Percentiles rank a stretch among this genome's conserved stretches.
These are phyloP conservation scores for Bellardia bayeri DNA, from an alignment of 2,888 invertebrate genomes.

Conservation along the genomic window DNA sequence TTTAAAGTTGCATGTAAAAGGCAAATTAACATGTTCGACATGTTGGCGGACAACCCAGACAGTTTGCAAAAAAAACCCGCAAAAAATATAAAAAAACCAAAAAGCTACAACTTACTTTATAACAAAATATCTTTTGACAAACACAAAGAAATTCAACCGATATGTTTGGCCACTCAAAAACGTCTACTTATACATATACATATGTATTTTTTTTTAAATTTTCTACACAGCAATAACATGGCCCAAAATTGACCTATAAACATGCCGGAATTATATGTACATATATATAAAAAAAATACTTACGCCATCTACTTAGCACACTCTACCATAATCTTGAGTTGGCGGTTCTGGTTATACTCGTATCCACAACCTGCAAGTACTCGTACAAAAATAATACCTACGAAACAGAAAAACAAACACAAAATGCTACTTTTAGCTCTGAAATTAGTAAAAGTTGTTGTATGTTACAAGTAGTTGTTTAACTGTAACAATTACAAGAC, in stretches of 20 bases:
- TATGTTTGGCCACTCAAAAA: constrained; percentile 7
- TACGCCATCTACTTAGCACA: constrained; percentile 97
- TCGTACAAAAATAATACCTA: constrained; percentile 47
- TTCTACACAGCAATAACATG: too few relatives aligned
- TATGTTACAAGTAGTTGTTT: constrained; percentile 50
- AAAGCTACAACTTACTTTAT: constrained; percentile 54
- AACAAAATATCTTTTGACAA: neutral
- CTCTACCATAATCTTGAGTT: constrained; percentile 91
- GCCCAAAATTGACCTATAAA: too few relatives aligned
- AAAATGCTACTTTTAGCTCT: constrained; percentile 19
- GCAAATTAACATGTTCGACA: too few relatives aligned
- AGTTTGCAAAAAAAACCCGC: too few relatives aligned
- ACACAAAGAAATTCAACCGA: constrained; percentile 14
- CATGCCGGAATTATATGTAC: too few relatives aligned
- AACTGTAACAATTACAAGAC: constrained; percentile 58
- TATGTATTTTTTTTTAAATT: too few relatives aligned
- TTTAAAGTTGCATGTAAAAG: too few relatives aligned
- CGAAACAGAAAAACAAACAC: neutral
- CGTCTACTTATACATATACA: neutral
- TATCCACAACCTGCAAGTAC: constrained; percentile 88
- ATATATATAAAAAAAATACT: constrained; percentile 83
- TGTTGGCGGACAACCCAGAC: too few relatives aligned
- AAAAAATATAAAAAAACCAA: neutral
- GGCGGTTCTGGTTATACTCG: constrained; percentile 90
- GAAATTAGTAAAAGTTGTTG: constrained; percentile 42